Conservation (phyloP, 2,113 vertebrate species). For the Leptosomus discolor region DNA sequence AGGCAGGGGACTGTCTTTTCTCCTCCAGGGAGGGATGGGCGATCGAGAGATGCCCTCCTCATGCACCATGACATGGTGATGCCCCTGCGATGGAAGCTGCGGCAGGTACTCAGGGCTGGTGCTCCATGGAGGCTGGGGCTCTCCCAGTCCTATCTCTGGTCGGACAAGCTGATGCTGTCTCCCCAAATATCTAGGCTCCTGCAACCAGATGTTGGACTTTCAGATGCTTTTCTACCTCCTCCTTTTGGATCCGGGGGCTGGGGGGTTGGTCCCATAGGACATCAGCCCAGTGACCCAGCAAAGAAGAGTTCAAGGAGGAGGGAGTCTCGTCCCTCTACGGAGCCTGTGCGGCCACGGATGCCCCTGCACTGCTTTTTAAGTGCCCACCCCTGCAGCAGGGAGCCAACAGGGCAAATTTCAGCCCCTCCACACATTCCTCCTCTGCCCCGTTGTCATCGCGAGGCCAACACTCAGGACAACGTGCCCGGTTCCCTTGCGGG, state of each 20-base stretch:
- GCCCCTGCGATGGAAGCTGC: background rate
- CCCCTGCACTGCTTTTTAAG: background rate
- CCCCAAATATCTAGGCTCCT: background rate
- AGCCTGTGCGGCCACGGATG: fast-evolving
- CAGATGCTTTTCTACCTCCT: background rate
- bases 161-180: background rate
- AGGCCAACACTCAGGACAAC: background rate
- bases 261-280: background rate
- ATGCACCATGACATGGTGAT: fast-evolving
- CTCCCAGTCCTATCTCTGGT: background rate
- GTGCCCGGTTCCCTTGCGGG: background rate
- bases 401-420: background rate
- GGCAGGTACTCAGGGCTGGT: background rate
- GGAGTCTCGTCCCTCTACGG: background rate
- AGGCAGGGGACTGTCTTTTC: background rate
- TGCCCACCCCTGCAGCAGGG: background rate
- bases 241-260: background rate
- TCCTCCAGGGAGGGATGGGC: background rate
- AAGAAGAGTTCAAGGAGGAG: background rate
- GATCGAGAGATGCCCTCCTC: background rate
- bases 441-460: fast-evolving
- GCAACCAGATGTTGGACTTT: background rate
- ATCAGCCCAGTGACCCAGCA: background rate
- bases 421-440: background rate
- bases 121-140: background rate